These are phyloP conservation scores for Caenorhabditis afra DNA, from an alignment of 2,888 invertebrate genomes.

Conservation along the genomic window DNA sequence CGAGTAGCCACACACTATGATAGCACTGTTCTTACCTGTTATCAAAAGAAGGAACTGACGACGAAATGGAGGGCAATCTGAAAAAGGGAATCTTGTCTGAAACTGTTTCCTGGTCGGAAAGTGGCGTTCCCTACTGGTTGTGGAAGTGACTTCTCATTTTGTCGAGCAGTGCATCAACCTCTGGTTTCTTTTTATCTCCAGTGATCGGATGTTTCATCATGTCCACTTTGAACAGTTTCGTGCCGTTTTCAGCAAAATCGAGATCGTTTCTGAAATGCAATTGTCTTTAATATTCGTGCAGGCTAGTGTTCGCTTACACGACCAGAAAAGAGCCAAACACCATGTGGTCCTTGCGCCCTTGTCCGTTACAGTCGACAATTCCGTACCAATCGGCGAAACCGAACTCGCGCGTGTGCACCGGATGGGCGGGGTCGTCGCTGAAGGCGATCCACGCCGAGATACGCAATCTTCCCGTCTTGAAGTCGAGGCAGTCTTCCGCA, in stretches of 20 bases:
- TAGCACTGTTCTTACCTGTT: too few relatives aligned
- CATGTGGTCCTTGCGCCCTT: too few relatives aligned
- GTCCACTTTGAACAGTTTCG: constrained; percentile 4
- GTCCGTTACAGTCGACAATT: constrained; percentile 8
- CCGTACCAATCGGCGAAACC: constrained; percentile 38
- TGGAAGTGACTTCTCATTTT: too few relatives aligned
- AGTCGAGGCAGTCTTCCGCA: not conserved
- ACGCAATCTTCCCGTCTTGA: not conserved
- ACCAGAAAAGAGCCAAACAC: not conserved
- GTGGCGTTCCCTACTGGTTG: too few relatives aligned
- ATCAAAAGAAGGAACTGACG: too few relatives aligned
- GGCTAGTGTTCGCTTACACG: constrained; percentile 5
- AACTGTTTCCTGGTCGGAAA: too few relatives aligned
- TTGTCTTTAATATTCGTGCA: too few relatives aligned
- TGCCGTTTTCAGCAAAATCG: not conserved
- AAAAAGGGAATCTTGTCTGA: too few relatives aligned
- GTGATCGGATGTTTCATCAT: not conserved
- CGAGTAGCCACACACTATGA: too few relatives aligned
- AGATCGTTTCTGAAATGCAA: not conserved
- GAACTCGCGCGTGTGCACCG: not conserved
- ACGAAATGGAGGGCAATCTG: too few relatives aligned
- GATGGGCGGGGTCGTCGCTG: constrained; percentile 22
- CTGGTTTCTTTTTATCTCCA: not conserved
- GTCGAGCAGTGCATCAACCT: not conserved
- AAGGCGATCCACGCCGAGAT: constrained; percentile 27